Conservation (phyloP, 1,140 invertebrate species). For the Drosophila erecta region DNA sequence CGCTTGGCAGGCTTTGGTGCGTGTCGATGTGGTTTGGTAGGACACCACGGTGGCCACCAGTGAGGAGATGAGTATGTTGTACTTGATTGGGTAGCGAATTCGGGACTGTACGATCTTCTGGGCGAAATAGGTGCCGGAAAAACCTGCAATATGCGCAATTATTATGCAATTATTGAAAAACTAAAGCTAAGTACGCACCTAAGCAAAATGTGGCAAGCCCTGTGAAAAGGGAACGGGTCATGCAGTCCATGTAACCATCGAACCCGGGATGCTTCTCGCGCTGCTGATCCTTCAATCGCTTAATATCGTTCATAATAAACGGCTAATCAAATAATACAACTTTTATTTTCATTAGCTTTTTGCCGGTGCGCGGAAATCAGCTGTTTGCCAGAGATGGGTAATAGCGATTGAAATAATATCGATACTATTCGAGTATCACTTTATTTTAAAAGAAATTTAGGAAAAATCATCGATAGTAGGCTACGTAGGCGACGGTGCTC, state of each 20-base stretch:
- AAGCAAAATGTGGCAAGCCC: slow-evolving; percentile 85
- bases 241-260: slow-evolving; percentile 86
- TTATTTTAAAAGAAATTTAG: no score
- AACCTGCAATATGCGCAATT: slow-evolving; percentile 71
- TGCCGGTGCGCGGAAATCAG: slow-evolving; percentile 13
- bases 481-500: no score
- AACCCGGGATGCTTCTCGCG: slow-evolving; percentile 85
- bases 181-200: slow-evolving; percentile 62
- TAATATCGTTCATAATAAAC: slow-evolving; percentile 84
- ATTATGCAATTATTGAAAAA: slow-evolving; percentile 69
- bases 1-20: slow-evolving; percentile 85
- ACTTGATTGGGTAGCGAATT: slow-evolving; percentile 83
- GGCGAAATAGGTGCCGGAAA: slow-evolving; percentile 84
- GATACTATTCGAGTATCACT: no score
- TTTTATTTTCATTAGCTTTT: slow-evolving; percentile 7
- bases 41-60: slow-evolving; percentile 70
- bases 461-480: background rate
- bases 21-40: slow-evolving; percentile 84
- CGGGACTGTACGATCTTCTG: slow-evolving; percentile 83
- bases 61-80: slow-evolving; percentile 83
- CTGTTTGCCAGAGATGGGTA: background rate
- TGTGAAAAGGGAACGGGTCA: slow-evolving; percentile 85
- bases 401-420: background rate
- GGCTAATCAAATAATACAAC: slow-evolving; percentile 1
- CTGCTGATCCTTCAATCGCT: slow-evolving; percentile 83